phyloP scores from a whole-genome alignment of 2,797 vertebrate genomes.

The Channa striata region DNA sequence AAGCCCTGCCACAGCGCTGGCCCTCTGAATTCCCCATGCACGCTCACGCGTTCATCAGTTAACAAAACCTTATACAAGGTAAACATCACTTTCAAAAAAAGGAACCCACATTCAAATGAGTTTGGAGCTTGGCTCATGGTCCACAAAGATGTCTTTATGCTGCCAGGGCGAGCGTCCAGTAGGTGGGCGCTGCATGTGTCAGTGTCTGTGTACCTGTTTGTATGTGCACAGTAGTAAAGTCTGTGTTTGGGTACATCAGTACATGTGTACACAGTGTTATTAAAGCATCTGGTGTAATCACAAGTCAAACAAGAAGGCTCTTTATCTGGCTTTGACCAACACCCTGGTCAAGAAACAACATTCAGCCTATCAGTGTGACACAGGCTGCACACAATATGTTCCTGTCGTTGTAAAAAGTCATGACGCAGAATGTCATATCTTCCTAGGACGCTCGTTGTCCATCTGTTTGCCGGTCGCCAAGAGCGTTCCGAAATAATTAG shows the following conservation, averaged over 20 bases:
- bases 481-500: not conserved
- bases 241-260: slow-evolving; percentile 60
- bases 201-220: slow-evolving; percentile 51
- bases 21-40: slow-evolving; percentile 12
- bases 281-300: slow-evolving; percentile 66
- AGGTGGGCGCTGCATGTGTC: slow-evolving; percentile 25
- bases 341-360: slow-evolving; percentile 1
- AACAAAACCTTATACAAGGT: slow-evolving; percentile 63
- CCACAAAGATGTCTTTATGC: slow-evolving; percentile 69
- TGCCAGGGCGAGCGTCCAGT: slow-evolving; percentile 49
- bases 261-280: slow-evolving; percentile 71
- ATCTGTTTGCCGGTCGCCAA: slow-evolving; percentile 5
- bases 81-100: slow-evolving; percentile 38
- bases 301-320: slow-evolving; percentile 64
- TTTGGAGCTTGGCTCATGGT: slow-evolving; percentile 39
- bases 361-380: slow-evolving; percentile 7
- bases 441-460: slow-evolving; percentile 6
- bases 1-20: too few relatives aligned
- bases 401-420: slow-evolving; percentile 29
- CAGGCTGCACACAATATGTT: slow-evolving; percentile 15
- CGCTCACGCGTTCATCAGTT: slow-evolving; percentile 45
- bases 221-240: slow-evolving; percentile 52
- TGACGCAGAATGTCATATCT: slow-evolving; percentile 2
- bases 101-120: slow-evolving; percentile 61
- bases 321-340: slow-evolving; percentile 51